A percentile compares a stretch with the other conserved stretches of the same genome.
Evolutionary conservation across 2,113 vertebrate species (phyloP).

Genomic region (Thunnus maccoyii): DNA sequence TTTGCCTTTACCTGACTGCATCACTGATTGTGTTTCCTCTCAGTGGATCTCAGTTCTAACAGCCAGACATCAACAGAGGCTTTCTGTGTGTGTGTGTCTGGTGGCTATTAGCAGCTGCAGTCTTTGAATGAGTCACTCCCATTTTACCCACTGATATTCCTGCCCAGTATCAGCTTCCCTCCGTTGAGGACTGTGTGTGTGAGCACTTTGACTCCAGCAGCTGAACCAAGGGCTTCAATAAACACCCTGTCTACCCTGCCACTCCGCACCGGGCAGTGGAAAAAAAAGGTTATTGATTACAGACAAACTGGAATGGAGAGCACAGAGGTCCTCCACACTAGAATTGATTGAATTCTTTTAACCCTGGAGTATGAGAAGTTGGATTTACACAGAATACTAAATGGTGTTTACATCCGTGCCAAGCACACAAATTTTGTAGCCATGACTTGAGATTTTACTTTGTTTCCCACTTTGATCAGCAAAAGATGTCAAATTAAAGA

Average conservation of each 20-base stretch:
- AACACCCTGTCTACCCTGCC: conserved; percentile 24
- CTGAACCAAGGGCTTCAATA: conserved; percentile 49
- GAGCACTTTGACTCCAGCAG: conserved; percentile 32
- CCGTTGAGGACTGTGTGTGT: conserved; percentile 7
- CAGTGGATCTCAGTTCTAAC: conserved; percentile 26
- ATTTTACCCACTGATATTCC: conserved; percentile 25
- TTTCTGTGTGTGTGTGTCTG: conserved; percentile 25
- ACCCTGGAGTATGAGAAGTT: conserved; percentile 15
- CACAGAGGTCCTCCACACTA: conserved; percentile 10
- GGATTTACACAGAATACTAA: conserved; percentile 4
- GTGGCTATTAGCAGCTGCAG: conserved; percentile 62
- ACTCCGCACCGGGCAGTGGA: background rate
- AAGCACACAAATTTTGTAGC: background rate
- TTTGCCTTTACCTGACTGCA: background rate
- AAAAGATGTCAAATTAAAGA: too few species aligned
- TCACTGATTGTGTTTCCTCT: conserved; percentile 27
- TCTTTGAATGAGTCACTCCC: conserved; percentile 56
- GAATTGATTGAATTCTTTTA: conserved; percentile 42
- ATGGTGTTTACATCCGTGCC: background rate
- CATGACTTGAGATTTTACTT: background rate
- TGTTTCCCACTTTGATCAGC: too few species aligned
- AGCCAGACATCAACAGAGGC: conserved; percentile 51
- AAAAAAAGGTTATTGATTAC: conserved; percentile 58
- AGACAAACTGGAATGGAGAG: conserved; percentile 23
- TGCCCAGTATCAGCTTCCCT: conserved; percentile 30